phyloP scores from a whole-genome alignment of 2,113 vertebrate genomes.

The Hoplias malabaricus region DNA sequence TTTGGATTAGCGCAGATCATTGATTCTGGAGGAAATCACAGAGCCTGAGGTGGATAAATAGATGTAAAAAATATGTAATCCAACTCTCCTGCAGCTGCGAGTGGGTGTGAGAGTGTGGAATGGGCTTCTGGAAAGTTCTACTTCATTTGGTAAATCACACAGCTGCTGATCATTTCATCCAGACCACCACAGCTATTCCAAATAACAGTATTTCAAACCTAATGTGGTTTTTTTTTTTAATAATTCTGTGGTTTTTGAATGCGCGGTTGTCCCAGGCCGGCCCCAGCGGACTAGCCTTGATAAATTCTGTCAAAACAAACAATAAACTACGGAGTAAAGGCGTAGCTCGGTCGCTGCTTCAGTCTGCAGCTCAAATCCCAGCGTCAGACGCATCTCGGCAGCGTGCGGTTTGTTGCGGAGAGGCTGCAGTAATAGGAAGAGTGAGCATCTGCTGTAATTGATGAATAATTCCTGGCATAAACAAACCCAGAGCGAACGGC shows the following conservation, averaged over 20 bases:
- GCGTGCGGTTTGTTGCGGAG: conserved; percentile 32
- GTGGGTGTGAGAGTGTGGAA: not conserved
- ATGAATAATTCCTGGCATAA: conserved; percentile 58
- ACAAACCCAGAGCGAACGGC: conserved; percentile 43
- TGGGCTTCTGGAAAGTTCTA: conserved; percentile 10
- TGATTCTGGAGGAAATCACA: not conserved
- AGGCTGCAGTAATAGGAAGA: conserved; percentile 40
- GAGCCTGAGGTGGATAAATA: not conserved
- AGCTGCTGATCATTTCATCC: not conserved
- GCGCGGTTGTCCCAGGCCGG: conserved; percentile 53
- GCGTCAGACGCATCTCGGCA: conserved; percentile 18
- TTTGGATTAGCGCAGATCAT: not conserved
- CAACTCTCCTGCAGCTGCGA: not conserved
- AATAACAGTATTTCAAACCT: conserved; percentile 1
- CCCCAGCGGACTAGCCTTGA: conserved; percentile 11
- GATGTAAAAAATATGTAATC: not conserved
- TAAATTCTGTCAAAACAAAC: conserved; percentile 38
- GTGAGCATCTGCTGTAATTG: conserved; percentile 51
- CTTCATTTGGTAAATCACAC: conserved; percentile 7
- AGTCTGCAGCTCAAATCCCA: conserved; percentile 28
- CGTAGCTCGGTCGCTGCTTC: conserved; percentile 3
- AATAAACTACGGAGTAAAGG: conserved; percentile 28
- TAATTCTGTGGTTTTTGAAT: conserved; percentile 6
- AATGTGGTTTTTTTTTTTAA: not conserved
- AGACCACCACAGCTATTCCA: not conserved